Evolutionary conservation across 1,140 invertebrate genomes (phyloP).

Genomic region (Riptortus pedestris): DNA sequence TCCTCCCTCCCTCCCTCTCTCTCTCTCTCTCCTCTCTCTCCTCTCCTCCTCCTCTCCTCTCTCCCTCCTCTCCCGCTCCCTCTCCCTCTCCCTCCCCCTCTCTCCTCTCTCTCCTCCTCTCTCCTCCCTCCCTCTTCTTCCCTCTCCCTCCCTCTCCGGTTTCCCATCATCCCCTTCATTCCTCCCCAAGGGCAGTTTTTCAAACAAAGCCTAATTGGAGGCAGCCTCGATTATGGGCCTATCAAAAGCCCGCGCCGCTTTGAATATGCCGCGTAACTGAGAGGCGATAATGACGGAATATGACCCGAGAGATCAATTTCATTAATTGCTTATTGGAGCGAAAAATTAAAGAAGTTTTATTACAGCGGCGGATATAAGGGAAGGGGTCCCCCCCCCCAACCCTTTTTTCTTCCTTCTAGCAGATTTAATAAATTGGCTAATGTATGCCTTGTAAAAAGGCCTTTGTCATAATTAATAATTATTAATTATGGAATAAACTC

Average conservation of each 20-base stretch:
- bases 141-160: neutral
- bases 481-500: neutral
- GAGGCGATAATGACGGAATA: neutral
- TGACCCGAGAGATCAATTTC: neutral
- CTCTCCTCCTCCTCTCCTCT: neutral
- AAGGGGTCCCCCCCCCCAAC: neutral
- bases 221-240: neutral
- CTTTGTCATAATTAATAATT: neutral
- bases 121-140: neutral
- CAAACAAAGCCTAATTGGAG: neutral
- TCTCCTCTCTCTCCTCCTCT: neutral
- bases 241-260: neutral
- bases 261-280: neutral
- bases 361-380: neutral
- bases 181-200: neutral
- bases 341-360: neutral
- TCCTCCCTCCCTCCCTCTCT: neutral
- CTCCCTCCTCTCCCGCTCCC: no score
- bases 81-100: no score
- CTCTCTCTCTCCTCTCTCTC: neutral
- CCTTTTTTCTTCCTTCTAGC: neutral
- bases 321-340: neutral
- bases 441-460: neutral
- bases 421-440: neutral
- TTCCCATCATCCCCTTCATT: neutral